Evolutionary conservation across 1,140 invertebrate species (phyloP), one percentile per base, ranked within the genome.

Genomic region (Hestina assimilis): DNA sequence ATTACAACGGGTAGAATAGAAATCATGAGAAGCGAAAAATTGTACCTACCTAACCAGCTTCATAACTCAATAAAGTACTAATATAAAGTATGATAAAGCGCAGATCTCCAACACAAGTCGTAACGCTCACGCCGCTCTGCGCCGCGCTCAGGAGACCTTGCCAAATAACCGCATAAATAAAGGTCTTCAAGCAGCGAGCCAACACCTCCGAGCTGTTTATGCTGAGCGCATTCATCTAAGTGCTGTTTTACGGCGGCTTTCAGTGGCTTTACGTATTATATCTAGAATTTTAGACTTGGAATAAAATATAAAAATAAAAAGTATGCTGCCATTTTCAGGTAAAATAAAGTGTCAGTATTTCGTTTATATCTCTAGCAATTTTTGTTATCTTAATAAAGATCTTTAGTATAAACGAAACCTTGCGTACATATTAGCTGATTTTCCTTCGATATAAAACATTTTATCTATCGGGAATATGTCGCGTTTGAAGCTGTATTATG

Each of bases 91-190:
- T 11, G 21, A 21, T 21, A 21, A 0, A 21, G 31, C 2, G 7
- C 19, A 2, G 17, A 19, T 9, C 12, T 11, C 7, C 9, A 31
- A 4, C 29, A 11, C 9, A 4, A 11, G 11, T 14, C n/a, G n/a
- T 31, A 9, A 3, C 3, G 24, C 24, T 9, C 24, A 28, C 24
- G 24, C 24, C 24, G 24, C 24, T 7, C 6, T 28, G 29, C 12
- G 11, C 12, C 2, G 20, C 20, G 40, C 20, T 42, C 12, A 9
- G 19, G 40, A 35, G n/a, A 14, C 12, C 6, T 41, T 42, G 40
- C 40, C 40, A 42, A 42, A 42, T 42, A 42, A 42, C 40, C 40
- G n/a, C 40, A 42, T 42, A 23, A 42, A 41, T 41, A 41, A n/a
- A 41, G 17, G 20, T 41, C 38, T 19, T 42, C n/a, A 42, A 42